A percentile compares a stretch with the other conserved stretches of the same genome.
These are phyloP conservation scores for Echinometra lucunter DNA, from an alignment of 53 echinoderm and acorn worm genomes.

Conservation along the genomic window DNA sequence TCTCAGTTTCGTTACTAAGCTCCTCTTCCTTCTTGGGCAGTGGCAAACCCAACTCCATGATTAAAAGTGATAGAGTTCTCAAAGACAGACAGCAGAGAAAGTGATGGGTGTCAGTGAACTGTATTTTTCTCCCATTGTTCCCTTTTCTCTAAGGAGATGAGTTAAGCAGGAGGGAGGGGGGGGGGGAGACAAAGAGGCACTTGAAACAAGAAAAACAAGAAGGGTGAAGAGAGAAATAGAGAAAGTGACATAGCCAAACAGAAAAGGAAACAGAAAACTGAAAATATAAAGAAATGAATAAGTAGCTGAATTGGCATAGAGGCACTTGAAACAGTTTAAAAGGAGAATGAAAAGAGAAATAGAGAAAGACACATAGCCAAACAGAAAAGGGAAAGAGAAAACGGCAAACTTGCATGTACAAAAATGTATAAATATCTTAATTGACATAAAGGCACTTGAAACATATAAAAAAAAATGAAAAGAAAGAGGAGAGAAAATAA, in stretches of 20 bases:
- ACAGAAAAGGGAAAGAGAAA: too few relatives aligned
- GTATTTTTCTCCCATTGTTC: background rate
- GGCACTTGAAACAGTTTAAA: too few relatives aligned
- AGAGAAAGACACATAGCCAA: too few relatives aligned
- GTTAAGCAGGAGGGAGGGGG: background rate
- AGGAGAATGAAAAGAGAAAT: too few relatives aligned
- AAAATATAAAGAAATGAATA: too few relatives aligned
- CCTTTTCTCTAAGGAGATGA: background rate
- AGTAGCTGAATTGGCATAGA: too few relatives aligned
- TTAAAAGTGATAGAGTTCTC: slow-evolving; percentile 8
- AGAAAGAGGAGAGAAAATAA: background rate
- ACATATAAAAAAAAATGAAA: background rate
- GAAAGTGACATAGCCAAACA: background rate
- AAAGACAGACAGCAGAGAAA: background rate
- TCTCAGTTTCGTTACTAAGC: slow-evolving; percentile 6
- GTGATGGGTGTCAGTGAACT: slow-evolving; percentile 32
- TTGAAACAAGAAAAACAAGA: background rate
- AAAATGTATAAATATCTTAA: background rate
- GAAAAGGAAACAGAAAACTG: background rate
- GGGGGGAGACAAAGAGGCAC: background rate
- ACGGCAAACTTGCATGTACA: background rate
- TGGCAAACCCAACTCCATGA: background rate
- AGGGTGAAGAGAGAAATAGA: background rate
- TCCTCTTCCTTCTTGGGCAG: background rate
- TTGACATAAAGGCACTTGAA: too few relatives aligned